Evolutionary conservation across 2,113 vertebrate species (phyloP), one percentile per base, ranked within the genome.

Genomic region (Lycocorax pyrrhopterus): DNA sequence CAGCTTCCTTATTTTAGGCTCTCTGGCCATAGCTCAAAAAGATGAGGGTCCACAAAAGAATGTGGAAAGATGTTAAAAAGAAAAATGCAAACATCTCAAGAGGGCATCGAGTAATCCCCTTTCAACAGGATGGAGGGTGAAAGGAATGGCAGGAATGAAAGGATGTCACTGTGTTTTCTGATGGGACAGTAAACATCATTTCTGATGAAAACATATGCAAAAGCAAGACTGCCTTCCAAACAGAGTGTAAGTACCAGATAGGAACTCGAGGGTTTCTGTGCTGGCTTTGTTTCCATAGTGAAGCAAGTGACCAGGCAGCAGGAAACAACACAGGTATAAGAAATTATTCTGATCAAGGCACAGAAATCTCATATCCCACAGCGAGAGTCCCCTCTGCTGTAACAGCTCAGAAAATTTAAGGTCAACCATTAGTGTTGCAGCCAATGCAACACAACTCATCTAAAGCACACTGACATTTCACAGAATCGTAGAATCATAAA

Each of bases 21-120:
- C 17, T 77, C 43, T 55, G 55, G 69, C 37, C 39, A 84, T 8
- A 74, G n/a, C 18, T 89, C 12, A 90, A 14, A 84, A 88, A 72
- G 29, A 37, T 16, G 41, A 89, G 7, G 7, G 9, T 64, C 60
- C 47, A 30, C 25, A 44, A 72, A 59, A 46, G 7, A 41, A 74
- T 75, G 23, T 64, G 47, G 9, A 90, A 29, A 78, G 47, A n/a
- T 71, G 44, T 77, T 55, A 63, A 83, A 83, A 64, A 72, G 23
- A 68, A 90, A 86, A 81, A 30, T 26, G 29, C 43, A 74, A 74
- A 75, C 11, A 51, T 35, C 56, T 86, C 39, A 84, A 62, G n/a
- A 76, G 2, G 32, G 7, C 44, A 82, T 30, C 0, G 0, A 26
- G 21, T 53, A 72, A 72, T 20, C 41, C 12, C 37, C 12, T n/a